These are phyloP conservation scores for Chionomys nivalis DNA, from an alignment of 2,113 vertebrate genomes.

Conservation along the genomic window DNA sequence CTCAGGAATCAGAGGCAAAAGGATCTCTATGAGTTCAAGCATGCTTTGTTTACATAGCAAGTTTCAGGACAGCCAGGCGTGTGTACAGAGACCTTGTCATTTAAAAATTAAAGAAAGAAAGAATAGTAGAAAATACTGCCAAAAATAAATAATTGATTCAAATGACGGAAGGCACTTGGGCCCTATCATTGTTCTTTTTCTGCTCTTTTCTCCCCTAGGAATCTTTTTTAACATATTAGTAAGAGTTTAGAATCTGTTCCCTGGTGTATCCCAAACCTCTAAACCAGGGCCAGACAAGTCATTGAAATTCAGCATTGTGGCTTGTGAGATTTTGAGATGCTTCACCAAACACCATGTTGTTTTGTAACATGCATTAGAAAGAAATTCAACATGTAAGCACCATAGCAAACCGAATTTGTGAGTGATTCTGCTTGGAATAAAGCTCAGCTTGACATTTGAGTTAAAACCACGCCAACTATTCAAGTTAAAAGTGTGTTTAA, in stretches of 20 bases:
- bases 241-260: neutral
- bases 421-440: neutral
- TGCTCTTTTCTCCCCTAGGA: neutral
- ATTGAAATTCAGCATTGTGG: neutral
- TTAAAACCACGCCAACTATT: neutral
- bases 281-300: neutral
- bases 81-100: neutral
- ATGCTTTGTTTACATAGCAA: neutral
- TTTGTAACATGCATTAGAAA: neutral
- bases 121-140: too few relatives aligned
- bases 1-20: neutral
- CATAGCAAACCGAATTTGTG: neutral
- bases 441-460: neutral
- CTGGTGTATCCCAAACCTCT: neutral
- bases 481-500: neutral
- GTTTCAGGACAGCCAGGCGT: neutral
- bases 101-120: neutral
- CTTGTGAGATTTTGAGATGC: neutral
- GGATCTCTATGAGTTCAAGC: neutral
- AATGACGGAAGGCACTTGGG: neutral
- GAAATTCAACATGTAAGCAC: neutral
- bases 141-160: neutral
- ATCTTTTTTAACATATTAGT: neutral
- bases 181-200: neutral
- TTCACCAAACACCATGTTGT: neutral